These are phyloP conservation scores for Zhengitettix transpicula DNA, from an alignment of 2,888 invertebrate species.

Conservation along the genomic window DNA sequence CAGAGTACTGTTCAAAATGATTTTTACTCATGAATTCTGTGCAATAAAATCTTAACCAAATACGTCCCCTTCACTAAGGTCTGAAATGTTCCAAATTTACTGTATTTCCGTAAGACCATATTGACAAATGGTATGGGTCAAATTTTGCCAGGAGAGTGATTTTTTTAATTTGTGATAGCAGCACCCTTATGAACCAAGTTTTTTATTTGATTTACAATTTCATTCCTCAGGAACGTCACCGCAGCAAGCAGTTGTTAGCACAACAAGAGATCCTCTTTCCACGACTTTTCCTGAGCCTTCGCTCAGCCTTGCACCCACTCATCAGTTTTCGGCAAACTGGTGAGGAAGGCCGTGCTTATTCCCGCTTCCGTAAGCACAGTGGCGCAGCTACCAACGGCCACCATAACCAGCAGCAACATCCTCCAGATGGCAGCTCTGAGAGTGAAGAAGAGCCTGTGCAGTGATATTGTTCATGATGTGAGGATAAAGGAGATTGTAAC, in stretches of 20 bases:
- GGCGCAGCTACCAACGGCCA: background rate
- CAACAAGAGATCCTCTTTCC: constrained; percentile 63
- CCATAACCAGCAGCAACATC: background rate
- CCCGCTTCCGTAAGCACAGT: constrained; percentile 8
- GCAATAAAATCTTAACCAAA: too few relatives aligned
- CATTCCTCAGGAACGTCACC: constrained; percentile 33
- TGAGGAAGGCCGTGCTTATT: constrained; percentile 19
- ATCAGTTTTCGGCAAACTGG: constrained; percentile 36
- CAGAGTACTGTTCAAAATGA: too few relatives aligned
- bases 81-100: too few relatives aligned
- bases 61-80: too few relatives aligned
- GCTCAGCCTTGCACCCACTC: constrained; percentile 59
- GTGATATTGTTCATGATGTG: background rate
- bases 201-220: background rate
- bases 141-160: background rate
- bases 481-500: too few relatives aligned
- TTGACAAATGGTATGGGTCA: background rate
- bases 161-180: background rate
- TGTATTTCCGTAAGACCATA: too few relatives aligned
- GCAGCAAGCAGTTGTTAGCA: constrained; percentile 49
- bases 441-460: constrained; percentile 10
- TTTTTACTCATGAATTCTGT: too few relatives aligned
- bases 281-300: constrained; percentile 52
- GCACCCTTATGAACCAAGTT: background rate
- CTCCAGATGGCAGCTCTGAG: constrained; percentile 6